Evolutionary conservation across 2,888 invertebrate species (phyloP), one percentile per base, ranked within the genome.

Genomic region (Chloroclystis v-ata): DNA sequence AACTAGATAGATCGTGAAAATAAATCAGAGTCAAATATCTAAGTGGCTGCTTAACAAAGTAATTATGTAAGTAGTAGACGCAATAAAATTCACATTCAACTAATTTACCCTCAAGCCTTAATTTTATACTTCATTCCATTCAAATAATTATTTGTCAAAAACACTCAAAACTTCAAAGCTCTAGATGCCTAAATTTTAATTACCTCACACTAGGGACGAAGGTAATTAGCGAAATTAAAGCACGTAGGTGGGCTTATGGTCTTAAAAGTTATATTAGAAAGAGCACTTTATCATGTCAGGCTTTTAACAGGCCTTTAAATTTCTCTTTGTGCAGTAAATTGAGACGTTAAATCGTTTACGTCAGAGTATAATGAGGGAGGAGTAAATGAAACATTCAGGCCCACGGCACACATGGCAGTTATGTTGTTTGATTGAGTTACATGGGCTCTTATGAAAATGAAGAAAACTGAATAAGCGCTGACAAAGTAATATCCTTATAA

Each of bases 241-340:
- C 75, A 78, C 76, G 75, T 78, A 75, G 75, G 72, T 64, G 60
- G 64, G 76, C 74, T 76, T 74, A 77, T 74, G 72, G 75, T 78
- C 79, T 80, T 75, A 75, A 75, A 81, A 83, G 80, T 83, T 82
- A 81, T 80, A 80, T 80, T 74, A 76, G 77, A 78, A 79, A 77
- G 78, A 78, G 79, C 82, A 81, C 85, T 85, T 75, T 79, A 79
- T 84, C 83, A 83, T 81, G 82, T 83, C 80, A 78, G 71, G 84
- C 82, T 83, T 78, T 83, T 82, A 86, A 82, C 82, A 78, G 76
- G 72, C 78, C 78, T 75, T 80, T 84, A 82, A 83, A 84, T 82
- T 79, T 82, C 81, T 78, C 82, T 82, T 83, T 82, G 83, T 78
- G 72, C 78, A 76, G 78, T 76, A 82, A 84, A 85, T 84, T 82